Evolutionary conservation across 1,140 invertebrate genomes (phyloP).

Genomic region (Saccostrea cuccullata): DNA sequence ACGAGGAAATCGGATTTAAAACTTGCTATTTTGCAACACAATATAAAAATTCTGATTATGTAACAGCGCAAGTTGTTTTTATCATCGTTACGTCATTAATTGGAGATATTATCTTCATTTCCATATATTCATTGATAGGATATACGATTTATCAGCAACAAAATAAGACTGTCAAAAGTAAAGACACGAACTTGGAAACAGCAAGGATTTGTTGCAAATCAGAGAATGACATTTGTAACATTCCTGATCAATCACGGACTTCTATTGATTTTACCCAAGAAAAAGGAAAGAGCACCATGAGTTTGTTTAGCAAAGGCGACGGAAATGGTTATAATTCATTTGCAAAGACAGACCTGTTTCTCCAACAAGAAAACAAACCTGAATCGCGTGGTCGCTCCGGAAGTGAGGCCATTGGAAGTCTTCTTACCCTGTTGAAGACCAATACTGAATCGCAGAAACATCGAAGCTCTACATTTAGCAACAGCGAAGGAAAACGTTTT

Average conservation of each 20-base stretch:
- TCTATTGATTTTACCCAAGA: constrained; percentile 12
- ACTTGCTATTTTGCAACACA: constrained; percentile 1
- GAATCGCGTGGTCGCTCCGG: neutral
- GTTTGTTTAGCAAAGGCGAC: constrained; percentile 13
- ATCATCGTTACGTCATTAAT: constrained; percentile 14
- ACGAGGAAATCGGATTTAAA: neutral
- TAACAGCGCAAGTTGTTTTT: constrained; percentile 6
- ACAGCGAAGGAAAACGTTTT: constrained; percentile 7
- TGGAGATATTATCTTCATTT: constrained; percentile 25
- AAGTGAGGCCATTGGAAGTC: constrained; percentile 4
- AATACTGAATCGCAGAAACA: neutral
- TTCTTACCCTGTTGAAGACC: neutral
- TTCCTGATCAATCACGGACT: constrained; percentile 1
- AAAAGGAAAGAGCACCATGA: constrained; percentile 8
- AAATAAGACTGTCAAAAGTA: constrained; percentile 34
- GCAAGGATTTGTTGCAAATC: constrained; percentile 12
- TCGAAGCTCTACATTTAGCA: constrained; percentile 9
- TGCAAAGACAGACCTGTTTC: constrained; percentile 20
- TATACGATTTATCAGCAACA: constrained; percentile 24
- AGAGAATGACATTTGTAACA: constrained; percentile 3
- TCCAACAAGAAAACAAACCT: constrained; percentile 4
- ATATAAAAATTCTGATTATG: neutral
- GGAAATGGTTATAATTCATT: constrained; percentile 13
- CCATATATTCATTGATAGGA: constrained; percentile 37
- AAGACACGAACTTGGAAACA: neutral